phyloP scores from a whole-genome alignment of 1,140 invertebrate genomes.

The Drosophila sulfurigaster region DNA sequence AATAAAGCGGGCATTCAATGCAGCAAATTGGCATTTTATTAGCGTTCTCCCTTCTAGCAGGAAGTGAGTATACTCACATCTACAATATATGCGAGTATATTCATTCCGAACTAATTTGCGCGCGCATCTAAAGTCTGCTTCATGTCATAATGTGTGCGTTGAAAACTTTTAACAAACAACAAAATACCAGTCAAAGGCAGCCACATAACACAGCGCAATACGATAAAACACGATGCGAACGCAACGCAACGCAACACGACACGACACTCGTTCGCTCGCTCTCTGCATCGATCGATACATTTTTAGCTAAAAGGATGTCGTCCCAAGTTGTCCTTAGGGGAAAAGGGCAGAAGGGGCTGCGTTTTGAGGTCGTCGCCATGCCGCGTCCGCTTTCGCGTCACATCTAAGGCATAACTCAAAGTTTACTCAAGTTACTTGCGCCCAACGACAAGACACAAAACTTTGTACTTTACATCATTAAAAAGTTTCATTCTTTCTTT shows the following conservation, averaged over 20 bases:
- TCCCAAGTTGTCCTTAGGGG: slow-evolving; percentile 17
- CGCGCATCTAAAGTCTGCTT: slow-evolving; percentile 26
- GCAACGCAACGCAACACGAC: slow-evolving; percentile 1
- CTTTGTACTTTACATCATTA: slow-evolving; percentile 84
- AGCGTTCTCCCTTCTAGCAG: slow-evolving; percentile 37
- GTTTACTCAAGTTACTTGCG: slow-evolving; percentile 83
- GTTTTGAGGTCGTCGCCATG: slow-evolving; percentile 71
- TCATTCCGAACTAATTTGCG: slow-evolving; percentile 60
- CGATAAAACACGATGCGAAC: not conserved
- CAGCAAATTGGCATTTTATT: slow-evolving; percentile 83
- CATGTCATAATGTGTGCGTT: slow-evolving; percentile 79
- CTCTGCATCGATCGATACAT: slow-evolving; percentile 68
- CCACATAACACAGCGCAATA: slow-evolving; percentile 1
- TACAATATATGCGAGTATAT: not conserved
- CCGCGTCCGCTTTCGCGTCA: slow-evolving; percentile 42
- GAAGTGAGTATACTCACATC: slow-evolving; percentile 4
- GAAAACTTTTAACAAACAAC: slow-evolving; percentile 82
- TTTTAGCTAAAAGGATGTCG: slow-evolving; percentile 70
- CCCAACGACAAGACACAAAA: slow-evolving; percentile 82
- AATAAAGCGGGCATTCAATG: slow-evolving; percentile 81
- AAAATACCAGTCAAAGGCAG: slow-evolving; percentile 66
- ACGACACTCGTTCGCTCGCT: not conserved
- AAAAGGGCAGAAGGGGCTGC: not conserved
- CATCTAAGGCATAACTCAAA: slow-evolving; percentile 80
- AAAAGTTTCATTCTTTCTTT: slow-evolving; percentile 79